phyloP scores from a whole-genome alignment of 2,888 invertebrate genomes.

The Acleris cristana region DNA sequence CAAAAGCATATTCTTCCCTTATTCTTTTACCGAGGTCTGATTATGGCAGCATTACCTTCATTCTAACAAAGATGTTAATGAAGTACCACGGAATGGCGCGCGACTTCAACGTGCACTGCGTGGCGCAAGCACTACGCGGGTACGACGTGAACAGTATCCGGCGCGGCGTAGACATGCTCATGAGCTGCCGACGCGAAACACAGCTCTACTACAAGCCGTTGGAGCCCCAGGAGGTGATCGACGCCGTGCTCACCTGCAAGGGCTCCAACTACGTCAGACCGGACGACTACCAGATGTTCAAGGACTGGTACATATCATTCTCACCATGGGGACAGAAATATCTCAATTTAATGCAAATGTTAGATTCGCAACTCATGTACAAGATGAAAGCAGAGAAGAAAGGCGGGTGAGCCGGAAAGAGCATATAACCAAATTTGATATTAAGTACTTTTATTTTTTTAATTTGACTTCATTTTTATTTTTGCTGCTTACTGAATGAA shows the following conservation, averaged over 20 bases:
- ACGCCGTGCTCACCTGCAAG: conserved; percentile 63
- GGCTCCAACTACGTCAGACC: conserved; percentile 64
- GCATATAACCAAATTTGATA: not conserved
- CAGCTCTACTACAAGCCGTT: conserved; percentile 80
- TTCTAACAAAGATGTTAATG: conserved; percentile 83
- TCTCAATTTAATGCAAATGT: conserved; percentile 61
- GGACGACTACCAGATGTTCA: conserved; percentile 73
- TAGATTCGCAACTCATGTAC: conserved; percentile 60
- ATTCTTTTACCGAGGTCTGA: conserved; percentile 83
- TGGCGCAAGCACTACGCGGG: conserved; percentile 81
- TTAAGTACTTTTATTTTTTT: not conserved
- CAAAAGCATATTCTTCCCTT: conserved; percentile 84
- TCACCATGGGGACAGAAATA: conserved; percentile 64
- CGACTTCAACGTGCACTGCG: conserved; percentile 82
- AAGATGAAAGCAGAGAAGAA: conserved; percentile 69
- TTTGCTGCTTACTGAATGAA: too few relatives aligned
- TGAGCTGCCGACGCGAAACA: conserved; percentile 79
- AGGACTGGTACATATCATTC: conserved; percentile 74
- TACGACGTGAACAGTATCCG: conserved; percentile 80
- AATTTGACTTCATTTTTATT: too few relatives aligned
- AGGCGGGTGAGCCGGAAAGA: conserved; percentile 38
- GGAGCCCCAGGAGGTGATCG: conserved; percentile 76
- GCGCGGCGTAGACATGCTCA: conserved; percentile 66
- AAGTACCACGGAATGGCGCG: conserved; percentile 83
- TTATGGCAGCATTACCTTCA: conserved; percentile 83